phyloP scores from a whole-genome alignment of 2,888 invertebrate species.

The Herminia tarsipennalis region DNA sequence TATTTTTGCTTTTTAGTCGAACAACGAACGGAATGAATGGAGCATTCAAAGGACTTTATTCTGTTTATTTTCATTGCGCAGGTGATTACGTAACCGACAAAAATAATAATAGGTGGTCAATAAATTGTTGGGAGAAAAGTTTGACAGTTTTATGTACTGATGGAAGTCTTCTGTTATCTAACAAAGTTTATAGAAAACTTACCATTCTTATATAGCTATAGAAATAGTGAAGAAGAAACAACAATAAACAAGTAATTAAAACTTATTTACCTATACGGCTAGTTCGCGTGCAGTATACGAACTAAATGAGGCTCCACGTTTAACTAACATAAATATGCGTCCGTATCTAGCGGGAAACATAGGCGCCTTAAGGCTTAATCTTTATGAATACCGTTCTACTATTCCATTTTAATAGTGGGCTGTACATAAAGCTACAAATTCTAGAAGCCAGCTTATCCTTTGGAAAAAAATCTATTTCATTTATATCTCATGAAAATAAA shows the following conservation, averaged over 20 bases:
- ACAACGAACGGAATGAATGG: constrained; percentile 14
- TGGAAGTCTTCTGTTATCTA: constrained; percentile 7
- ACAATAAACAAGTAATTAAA: constrained; percentile 68
- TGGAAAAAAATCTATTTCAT: no score
- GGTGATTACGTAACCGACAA: neutral
- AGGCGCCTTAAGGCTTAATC: constrained; percentile 46
- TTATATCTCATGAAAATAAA: no score
- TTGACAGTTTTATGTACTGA: constrained; percentile 1
- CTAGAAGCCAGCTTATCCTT: constrained; percentile 1
- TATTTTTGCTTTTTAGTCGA: constrained; percentile 32
- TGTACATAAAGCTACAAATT: constrained; percentile 13
- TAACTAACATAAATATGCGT: constrained; percentile 58
- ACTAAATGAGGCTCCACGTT: constrained; percentile 58
- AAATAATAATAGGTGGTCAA: constrained; percentile 1
- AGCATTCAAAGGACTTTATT: constrained; percentile 3
- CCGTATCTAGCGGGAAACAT: constrained; percentile 46
- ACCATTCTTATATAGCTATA: constrained; percentile 39
- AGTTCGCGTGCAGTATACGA: constrained; percentile 63
- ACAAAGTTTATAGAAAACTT: constrained; percentile 32
- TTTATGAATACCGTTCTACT: constrained; percentile 40
- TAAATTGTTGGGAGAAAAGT: constrained; percentile 5
- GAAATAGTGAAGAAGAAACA: constrained; percentile 52
- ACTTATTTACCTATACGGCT: constrained; percentile 65
- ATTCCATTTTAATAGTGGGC: constrained; percentile 32
- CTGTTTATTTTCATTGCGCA: constrained; percentile 6